Evolutionary conservation across 2,888 invertebrate species (phyloP), one percentile per base, ranked within the genome.

Genomic region (Cerceris rybyensis): DNA sequence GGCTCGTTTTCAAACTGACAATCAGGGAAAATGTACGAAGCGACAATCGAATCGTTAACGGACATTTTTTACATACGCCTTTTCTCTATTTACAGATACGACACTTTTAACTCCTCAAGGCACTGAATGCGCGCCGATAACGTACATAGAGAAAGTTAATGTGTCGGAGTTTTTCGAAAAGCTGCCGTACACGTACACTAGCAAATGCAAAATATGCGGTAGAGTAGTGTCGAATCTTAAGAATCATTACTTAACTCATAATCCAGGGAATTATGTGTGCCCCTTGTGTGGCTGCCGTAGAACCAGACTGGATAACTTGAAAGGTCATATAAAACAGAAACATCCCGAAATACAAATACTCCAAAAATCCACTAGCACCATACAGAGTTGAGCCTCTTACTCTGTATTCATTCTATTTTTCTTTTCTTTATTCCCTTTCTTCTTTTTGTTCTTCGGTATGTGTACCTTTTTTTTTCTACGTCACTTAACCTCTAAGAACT

Each of bases 171-270:
- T 84, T 87, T 90, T 88, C 75, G 87, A 85, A 80, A 90, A 87
- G 79, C 67, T 88, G 76, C 87, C 89, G 54, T 81, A 88, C 78
- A 85, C 86, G 54, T 87, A 85, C 71, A 81, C 85, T 81, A 87
- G 87, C 83, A 86, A 88, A 83, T 91, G 90, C 85, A 91, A 90
- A 87, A 82, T 91, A 54, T 92, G 92, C 83, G 90, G 90, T 59
- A 89, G 91, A 81, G 84, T 91, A 43, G 92, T 92, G 50, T 88
- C 90, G 67, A 92, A 93, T 80, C 69, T 87, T 72, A 90, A 86
- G 83, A 91, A 89, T 88, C 89, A 90, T 88, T 90, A 88, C 78
- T 83, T 90, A 75, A 88, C 87, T 57, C 91, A 90, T 78, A 88
- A 89, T 80, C 90, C 89, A 60, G 90, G 90, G 65, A 90, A 91